Evolutionary conservation across 2,113 vertebrate species (phyloP), one percentile per base, ranked within the genome.

Genomic region (Austrofundulus limnaeus): DNA sequence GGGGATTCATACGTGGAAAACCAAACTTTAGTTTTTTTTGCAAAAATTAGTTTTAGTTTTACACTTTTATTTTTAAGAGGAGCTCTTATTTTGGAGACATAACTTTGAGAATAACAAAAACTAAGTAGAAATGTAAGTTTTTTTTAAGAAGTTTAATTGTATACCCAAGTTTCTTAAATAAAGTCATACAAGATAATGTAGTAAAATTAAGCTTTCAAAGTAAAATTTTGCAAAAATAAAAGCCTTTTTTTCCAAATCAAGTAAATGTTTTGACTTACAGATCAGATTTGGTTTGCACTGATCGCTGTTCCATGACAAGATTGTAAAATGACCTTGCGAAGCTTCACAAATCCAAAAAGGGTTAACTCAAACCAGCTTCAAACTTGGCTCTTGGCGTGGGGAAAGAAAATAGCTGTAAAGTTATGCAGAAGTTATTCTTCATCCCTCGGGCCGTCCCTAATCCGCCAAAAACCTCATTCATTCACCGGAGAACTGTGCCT

Each of bases 401-500:
- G 85, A 81, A 88, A 83, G 88, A 90, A 89, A 90, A 87, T 88
- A 90, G 87, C 89, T 91, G 90, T 89, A 92, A 93, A 93, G 91
- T 92, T 93, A 92, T 93, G 91, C 92, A 92, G 88, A 91, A 93
- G 90, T 93, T 93, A 92, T 93, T 93, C 90, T 93, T 82, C 87
- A 90, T 92, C 90, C 88, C 79, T 85, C 78, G 91, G 86, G 72
- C 90, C 92, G 85, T 92, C 90, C 93, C 84, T 93, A 93, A 93
- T 85, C 92, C 87, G 87, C 90, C 86, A 74, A 90, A 89, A 92
- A 90, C 90, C 89, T 91, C 85, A 92, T 92, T 92, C 93, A 94
- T 95, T 94, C 94, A 94, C 88, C 88, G 77, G 91, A 92, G 86
- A 85, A 89, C 88, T 93, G 91, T 92, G 95, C 93, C 92, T 94